Evolutionary conservation across 2,113 vertebrate genomes (phyloP).

Genomic region (Pomatorhinus ruficollis): DNA sequence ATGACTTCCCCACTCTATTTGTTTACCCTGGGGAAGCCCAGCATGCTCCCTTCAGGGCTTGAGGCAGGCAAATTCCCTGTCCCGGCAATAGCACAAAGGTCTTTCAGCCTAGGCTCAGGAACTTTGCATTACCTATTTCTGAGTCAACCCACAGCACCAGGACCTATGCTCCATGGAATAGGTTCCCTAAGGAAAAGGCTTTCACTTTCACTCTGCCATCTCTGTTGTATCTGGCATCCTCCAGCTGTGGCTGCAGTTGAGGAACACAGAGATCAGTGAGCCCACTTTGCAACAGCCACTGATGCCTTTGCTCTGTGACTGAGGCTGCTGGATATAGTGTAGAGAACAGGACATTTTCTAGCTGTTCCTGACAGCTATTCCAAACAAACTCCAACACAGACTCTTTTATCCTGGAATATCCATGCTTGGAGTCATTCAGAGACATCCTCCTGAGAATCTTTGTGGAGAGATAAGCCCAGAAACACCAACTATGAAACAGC

Average conservation of each 20-base stretch:
- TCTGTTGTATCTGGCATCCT: not conserved
- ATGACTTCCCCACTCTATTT: conserved; percentile 49
- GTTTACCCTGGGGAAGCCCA: conserved; percentile 34
- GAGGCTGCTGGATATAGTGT: not conserved
- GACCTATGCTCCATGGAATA: not conserved
- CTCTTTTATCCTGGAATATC: not conserved
- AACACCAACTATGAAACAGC: not conserved
- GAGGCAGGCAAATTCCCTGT: not conserved
- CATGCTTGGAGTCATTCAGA: not conserved
- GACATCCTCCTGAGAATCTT: not conserved
- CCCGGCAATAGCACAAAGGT: not conserved
- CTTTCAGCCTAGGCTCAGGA: not conserved
- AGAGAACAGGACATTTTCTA: not conserved
- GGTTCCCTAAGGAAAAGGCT: not conserved
- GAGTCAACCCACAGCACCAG: not conserved
- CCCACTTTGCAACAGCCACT: not conserved
- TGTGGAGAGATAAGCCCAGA: not conserved
- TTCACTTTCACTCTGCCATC: not conserved
- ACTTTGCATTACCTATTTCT: not conserved
- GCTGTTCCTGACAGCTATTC: not conserved
- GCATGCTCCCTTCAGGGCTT: not conserved
- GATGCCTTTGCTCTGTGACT: not conserved
- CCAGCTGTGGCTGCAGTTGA: not conserved
- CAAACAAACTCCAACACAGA: not conserved
- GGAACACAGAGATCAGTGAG: not conserved